A percentile compares a stretch with the other conserved stretches of the same genome.
Evolutionary conservation across 37 sponge, comb jelly and placozoan genomes (phyloP).

Genomic region (Halisarca cf. caerulea): DNA sequence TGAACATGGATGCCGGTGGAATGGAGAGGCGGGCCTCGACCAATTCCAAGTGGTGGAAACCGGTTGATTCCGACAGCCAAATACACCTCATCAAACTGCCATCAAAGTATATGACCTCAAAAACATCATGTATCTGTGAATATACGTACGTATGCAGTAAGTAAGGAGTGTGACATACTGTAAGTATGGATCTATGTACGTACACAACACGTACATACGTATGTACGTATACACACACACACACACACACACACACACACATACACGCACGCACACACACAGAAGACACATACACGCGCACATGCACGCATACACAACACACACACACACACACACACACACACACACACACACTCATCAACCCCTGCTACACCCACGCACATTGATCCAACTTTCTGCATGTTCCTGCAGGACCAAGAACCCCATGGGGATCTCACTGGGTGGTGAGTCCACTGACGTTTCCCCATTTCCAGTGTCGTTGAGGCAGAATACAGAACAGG

Average conservation of each 20-base stretch:
- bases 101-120: slow-evolving; percentile 22
- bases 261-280: too few species aligned
- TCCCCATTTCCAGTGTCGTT: slow-evolving; percentile 18
- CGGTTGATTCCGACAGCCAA: slow-evolving; percentile 39
- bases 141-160: too few species aligned
- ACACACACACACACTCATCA: too few species aligned
- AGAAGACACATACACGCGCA: too few species aligned
- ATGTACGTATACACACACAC: too few species aligned
- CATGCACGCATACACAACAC: too few species aligned
- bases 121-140: slow-evolving; percentile 44
- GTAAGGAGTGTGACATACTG: too few species aligned
- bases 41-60: slow-evolving; percentile 61
- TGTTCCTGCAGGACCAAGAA: slow-evolving; percentile 53
- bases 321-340: not conserved
- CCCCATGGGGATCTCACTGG: slow-evolving; percentile 8
- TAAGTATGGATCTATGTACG: too few species aligned
- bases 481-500: slow-evolving; percentile 26
- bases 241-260: too few species aligned
- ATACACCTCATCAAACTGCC: slow-evolving; percentile 15
- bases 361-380: too few species aligned
- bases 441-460: slow-evolving; percentile 16
- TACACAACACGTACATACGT: too few species aligned
- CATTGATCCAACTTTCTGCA: slow-evolving; percentile 58
- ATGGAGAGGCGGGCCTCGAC: slow-evolving; percentile 13
- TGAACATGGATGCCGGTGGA: slow-evolving; percentile 21